These are phyloP conservation scores for Desmophyllum pertusum DNA, from an alignment of 92 coral and sea anemone genomes.

Conservation along the genomic window DNA sequence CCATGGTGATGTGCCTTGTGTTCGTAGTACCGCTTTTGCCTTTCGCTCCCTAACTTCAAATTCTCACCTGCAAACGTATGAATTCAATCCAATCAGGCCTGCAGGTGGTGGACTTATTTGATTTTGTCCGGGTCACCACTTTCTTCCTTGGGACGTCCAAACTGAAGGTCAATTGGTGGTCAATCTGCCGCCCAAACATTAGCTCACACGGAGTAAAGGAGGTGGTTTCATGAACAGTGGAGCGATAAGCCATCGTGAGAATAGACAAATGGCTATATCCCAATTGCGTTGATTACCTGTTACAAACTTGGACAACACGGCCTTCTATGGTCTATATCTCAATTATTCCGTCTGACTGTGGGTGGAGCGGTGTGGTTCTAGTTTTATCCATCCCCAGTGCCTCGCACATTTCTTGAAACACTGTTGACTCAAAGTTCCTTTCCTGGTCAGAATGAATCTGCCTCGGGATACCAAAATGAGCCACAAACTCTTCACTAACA, in stretches of 20 bases:
- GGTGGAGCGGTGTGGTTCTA: slow-evolving; percentile 10
- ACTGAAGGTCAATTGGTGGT: slow-evolving; percentile 11
- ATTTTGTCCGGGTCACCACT: neutral
- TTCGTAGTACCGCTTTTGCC: neutral
- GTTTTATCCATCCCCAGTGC: slow-evolving; percentile 5
- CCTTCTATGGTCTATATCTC: neutral
- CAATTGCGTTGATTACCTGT: neutral
- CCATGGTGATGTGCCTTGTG: neutral
- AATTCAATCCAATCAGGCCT: neutral
- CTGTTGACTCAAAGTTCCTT: neutral
- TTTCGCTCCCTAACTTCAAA: slow-evolving; percentile 1
- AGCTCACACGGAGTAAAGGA: slow-evolving; percentile 18
- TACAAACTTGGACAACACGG: neutral
- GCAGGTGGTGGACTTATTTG: neutral
- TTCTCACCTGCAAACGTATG: neutral
- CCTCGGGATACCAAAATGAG: too few relatives aligned
- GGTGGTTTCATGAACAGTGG: slow-evolving; percentile 14
- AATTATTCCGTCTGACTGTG: neutral
- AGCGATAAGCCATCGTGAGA: slow-evolving; percentile 29
- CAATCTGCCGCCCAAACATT: slow-evolving; percentile 26
- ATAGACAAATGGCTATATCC: neutral
- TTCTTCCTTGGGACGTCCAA: neutral
- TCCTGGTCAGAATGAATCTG: too few relatives aligned
- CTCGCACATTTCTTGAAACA: too few relatives aligned
- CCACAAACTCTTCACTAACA: too few relatives aligned